These are phyloP conservation scores for Promerops cafer DNA, from an alignment of 2,113 vertebrate genomes.

Conservation along the genomic window DNA sequence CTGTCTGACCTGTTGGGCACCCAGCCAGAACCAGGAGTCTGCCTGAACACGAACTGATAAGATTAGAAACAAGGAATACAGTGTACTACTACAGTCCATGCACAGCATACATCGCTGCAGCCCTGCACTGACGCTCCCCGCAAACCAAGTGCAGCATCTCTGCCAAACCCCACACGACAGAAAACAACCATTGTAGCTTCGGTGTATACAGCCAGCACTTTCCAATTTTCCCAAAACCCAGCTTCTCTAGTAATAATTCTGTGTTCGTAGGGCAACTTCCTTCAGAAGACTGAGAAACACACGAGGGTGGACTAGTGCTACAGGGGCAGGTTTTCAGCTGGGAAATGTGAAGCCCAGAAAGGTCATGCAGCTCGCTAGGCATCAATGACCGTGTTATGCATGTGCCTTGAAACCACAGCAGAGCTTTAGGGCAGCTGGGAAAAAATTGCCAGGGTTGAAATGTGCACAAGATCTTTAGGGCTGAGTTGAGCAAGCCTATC, in stretches of 20 bases:
- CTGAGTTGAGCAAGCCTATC: neutral
- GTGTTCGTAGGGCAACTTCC: neutral
- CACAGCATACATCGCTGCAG: accelerated
- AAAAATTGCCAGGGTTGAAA: neutral
- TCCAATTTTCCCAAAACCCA: neutral
- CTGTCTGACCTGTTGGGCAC: neutral
- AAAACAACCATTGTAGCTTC: neutral
- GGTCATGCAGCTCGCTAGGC: accelerated
- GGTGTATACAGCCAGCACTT: neutral
- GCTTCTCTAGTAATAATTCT: neutral
- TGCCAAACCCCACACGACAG: neutral
- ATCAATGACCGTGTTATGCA: neutral
- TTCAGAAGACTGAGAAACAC: neutral
- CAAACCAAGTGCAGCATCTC: neutral
- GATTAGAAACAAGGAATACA: conserved; percentile 4
- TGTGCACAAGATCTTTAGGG: accelerated
- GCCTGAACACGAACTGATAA: neutral
- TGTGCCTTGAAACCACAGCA: neutral
- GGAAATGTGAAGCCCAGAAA: neutral
- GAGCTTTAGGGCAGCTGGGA: neutral
- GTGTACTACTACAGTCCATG: neutral
- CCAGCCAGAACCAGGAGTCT: neutral
- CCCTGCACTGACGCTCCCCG: accelerated
- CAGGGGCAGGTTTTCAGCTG: neutral
- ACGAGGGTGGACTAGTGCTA: neutral